Percentiles rank a stretch among this genome's conserved stretches.
phyloP scores from a whole-genome alignment of 2,888 invertebrate genomes.

The Spicauda simplicius region DNA sequence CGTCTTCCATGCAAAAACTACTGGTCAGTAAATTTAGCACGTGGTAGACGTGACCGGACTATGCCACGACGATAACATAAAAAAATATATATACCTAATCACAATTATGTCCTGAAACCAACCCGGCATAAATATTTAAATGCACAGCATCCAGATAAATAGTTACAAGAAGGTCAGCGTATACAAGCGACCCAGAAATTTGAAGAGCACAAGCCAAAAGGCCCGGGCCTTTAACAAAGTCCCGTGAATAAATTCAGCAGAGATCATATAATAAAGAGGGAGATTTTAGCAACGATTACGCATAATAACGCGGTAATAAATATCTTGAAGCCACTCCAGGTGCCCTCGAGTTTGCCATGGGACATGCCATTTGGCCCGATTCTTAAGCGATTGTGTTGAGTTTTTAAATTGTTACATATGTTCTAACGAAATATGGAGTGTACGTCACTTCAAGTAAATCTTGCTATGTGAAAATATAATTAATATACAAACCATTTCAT shows the following conservation, averaged over 20 bases:
- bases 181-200: background rate
- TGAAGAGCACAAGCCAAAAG: slow-evolving; percentile 19
- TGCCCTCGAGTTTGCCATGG: slow-evolving; percentile 49
- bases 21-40: too few relatives aligned
- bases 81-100: too few relatives aligned
- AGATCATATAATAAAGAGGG: slow-evolving; percentile 73
- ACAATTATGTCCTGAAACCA: too few relatives aligned
- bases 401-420: too few relatives aligned
- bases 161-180: background rate
- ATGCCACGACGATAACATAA: too few relatives aligned
- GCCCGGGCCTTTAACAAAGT: slow-evolving; percentile 33
- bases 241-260: slow-evolving; percentile 45
- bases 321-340: slow-evolving; percentile 72
- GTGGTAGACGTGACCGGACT: too few relatives aligned
- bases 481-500: too few relatives aligned
- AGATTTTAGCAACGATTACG: slow-evolving; percentile 76
- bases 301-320: slow-evolving; percentile 78
- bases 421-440: too few relatives aligned
- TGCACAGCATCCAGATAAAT: slow-evolving; percentile 1
- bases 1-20: too few relatives aligned
- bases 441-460: too few relatives aligned
- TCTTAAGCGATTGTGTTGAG: slow-evolving; percentile 33
- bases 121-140: background rate
- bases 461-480: too few relatives aligned
- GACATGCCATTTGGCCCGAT: slow-evolving; percentile 47